Evolutionary conservation across 2,113 vertebrate genomes (phyloP).

Genomic region (Columba livia): DNA sequence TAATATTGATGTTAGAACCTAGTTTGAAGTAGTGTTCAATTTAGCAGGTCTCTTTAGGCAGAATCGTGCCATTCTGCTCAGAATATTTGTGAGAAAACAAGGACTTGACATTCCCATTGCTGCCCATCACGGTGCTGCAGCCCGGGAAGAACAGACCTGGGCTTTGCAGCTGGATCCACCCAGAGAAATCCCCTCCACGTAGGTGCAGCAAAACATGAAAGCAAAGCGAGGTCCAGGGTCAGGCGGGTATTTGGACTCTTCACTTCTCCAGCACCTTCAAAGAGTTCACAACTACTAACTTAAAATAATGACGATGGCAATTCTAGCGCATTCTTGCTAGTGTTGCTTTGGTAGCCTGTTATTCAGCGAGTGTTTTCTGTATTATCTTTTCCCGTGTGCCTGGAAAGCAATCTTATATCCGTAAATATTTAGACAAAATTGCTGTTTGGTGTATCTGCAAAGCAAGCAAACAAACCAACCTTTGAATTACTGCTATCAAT

Average conservation of each 20-base stretch:
- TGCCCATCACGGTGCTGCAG: not conserved
- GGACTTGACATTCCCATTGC: rapidly evolving
- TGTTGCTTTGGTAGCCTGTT: not conserved
- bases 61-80: not conserved
- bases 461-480: not conserved
- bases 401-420: not conserved
- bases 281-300: not conserved
- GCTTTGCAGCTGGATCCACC: not conserved
- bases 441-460: not conserved
- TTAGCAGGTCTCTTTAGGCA: not conserved
- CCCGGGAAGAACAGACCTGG: not conserved
- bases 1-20: not conserved
- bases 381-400: not conserved
- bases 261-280: not conserved
- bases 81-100: not conserved
- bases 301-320: not conserved
- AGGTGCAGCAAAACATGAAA: not conserved
- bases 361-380: not conserved
- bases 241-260: not conserved
- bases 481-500: not conserved
- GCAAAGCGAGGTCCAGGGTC: not conserved
- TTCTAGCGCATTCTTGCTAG: rapidly evolving
- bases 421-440: not conserved
- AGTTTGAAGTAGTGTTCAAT: not conserved
- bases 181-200: not conserved